These are phyloP conservation scores for Holothuria leucospilota DNA, from an alignment of 53 echinoderm and acorn worm genomes.

Conservation along the genomic window DNA sequence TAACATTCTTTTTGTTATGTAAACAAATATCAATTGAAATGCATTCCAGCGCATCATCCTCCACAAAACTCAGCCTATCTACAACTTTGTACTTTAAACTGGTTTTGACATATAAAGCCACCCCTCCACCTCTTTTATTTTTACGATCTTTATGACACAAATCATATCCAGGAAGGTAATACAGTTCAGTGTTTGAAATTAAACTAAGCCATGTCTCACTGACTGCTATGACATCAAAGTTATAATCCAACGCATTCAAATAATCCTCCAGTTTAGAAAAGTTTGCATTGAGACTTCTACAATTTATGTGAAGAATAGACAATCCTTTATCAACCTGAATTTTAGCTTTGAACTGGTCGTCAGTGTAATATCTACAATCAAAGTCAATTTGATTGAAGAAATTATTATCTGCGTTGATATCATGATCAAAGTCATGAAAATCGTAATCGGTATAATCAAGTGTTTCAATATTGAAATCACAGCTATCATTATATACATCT, in stretches of 20 bases:
- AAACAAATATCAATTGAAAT: no score
- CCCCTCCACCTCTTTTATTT: conserved; percentile 15
- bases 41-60: no score
- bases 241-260: neutral
- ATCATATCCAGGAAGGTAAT: conserved; percentile 6
- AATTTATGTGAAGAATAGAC: conserved; percentile 9
- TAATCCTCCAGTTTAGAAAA: neutral
- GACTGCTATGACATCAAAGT: conserved; percentile 2
- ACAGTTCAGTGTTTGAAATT: neutral
- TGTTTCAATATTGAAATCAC: neutral
- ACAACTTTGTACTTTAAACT: neutral
- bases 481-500: neutral
- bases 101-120: neutral
- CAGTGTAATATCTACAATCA: neutral
- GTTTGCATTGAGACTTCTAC: conserved; percentile 11
- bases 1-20: no score
- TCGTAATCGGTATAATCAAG: neutral
- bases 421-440: neutral
- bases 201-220: conserved; percentile 11
- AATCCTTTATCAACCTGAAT: neutral
- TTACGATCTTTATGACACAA: conserved; percentile 3
- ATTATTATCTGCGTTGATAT: conserved; percentile 12
- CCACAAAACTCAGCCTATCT: no score
- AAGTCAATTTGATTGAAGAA: neutral
- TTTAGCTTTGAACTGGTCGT: conserved; percentile 1